Percentiles rank a stretch among this genome's conserved stretches.
Evolutionary conservation across 2,113 vertebrate genomes (phyloP).

Genomic region (Hemibagrus wyckioides): DNA sequence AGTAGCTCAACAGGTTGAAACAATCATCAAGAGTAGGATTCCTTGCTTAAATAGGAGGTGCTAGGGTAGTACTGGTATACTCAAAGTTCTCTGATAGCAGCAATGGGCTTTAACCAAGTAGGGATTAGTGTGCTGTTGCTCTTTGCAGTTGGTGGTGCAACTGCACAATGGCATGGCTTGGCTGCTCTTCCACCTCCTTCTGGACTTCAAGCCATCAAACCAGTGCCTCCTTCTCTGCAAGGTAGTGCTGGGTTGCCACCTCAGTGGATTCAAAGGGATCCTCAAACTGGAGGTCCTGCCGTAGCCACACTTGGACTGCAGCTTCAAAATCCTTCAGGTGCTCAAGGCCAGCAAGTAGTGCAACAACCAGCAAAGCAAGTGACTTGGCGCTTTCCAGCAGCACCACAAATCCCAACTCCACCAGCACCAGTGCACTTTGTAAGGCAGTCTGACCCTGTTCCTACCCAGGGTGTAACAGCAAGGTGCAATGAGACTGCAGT

Average conservation of each 20-base stretch:
- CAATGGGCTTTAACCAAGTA: neutral
- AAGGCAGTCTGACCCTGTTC: conserved; percentile 31
- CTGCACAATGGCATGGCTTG: neutral
- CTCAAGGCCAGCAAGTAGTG: neutral
- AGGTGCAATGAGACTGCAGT: conserved; percentile 59
- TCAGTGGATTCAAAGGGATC: neutral
- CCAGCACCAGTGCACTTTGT: conserved; percentile 14
- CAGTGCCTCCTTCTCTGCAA: neutral
- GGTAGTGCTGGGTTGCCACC: neutral
- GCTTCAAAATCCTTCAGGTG: neutral
- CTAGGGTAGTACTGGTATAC: neutral
- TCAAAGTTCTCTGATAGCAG: neutral
- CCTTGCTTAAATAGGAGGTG: neutral
- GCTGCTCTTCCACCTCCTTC: accelerated
- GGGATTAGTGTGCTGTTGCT: neutral
- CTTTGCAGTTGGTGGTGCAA: neutral
- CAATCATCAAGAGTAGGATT: conserved; percentile 3
- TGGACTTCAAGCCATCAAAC: neutral
- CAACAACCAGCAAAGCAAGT: conserved; percentile 46
- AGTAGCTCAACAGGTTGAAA: neutral
- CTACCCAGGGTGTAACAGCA: conserved; percentile 52
- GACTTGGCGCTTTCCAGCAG: conserved; percentile 14
- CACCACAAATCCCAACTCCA: neutral
- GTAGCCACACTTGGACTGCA: neutral
- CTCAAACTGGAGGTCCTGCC: neutral